These are phyloP conservation scores for Drosophila kuntzei DNA, from an alignment of 2,888 invertebrate species.

Conservation along the genomic window DNA sequence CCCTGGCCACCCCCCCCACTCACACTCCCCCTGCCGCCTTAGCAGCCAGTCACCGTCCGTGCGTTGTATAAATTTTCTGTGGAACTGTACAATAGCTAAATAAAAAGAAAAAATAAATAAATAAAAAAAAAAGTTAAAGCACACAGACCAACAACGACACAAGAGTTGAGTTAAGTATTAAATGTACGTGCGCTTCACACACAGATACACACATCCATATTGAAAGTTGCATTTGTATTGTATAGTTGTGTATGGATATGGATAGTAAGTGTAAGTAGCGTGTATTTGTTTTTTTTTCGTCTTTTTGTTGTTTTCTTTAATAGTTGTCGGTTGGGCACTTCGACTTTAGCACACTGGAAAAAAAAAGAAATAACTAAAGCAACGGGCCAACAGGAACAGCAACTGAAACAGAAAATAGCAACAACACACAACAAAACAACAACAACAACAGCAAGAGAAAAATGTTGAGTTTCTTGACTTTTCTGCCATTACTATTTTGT, in stretches of 20 bases:
- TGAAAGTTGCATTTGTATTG: slow-evolving; percentile 48
- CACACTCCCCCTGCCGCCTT: slow-evolving; percentile 9
- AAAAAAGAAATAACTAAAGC: slow-evolving; percentile 39
- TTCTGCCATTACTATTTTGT: slow-evolving; percentile 68
- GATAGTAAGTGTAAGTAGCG: slow-evolving; percentile 78
- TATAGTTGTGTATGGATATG: slow-evolving; percentile 63
- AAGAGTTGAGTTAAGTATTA: slow-evolving; percentile 65
- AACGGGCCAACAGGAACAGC: slow-evolving; percentile 51
- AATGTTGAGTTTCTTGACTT: slow-evolving; percentile 78
- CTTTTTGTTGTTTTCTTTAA: slow-evolving; percentile 62
- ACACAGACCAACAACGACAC: slow-evolving; percentile 52
- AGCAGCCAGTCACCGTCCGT: slow-evolving; percentile 49
- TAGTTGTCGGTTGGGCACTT: slow-evolving; percentile 66
- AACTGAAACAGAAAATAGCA: slow-evolving; percentile 25
- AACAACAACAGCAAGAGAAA: slow-evolving; percentile 26
- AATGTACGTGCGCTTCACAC: slow-evolving; percentile 56
- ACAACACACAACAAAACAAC: slow-evolving; percentile 19
- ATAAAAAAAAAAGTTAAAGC: slow-evolving; percentile 71
- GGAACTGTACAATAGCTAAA: slow-evolving; percentile 79
- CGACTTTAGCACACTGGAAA: slow-evolving; percentile 50
- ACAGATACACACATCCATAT: slow-evolving; percentile 21
- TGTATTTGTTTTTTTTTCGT: slow-evolving; percentile 76
- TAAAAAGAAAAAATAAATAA: slow-evolving; percentile 71
- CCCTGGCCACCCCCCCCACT: not conserved
- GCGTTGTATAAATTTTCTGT: slow-evolving; percentile 80